Evolutionary conservation across 2,888 invertebrate genomes (phyloP), one percentile per base, ranked within the genome.

Genomic region (Xylota segnis): DNA sequence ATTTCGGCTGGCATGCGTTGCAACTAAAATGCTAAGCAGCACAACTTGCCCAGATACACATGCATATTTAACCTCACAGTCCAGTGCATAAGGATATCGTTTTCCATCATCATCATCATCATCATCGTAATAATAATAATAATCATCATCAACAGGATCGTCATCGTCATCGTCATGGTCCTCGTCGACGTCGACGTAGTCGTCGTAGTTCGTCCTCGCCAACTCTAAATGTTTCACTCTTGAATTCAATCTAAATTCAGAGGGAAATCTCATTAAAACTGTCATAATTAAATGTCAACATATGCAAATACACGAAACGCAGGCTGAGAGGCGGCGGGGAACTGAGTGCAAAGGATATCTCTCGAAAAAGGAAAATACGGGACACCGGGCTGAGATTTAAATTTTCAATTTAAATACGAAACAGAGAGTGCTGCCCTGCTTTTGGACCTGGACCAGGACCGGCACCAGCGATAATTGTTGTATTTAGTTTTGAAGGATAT

Each of bases 251-350:
- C 76, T 77, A 81, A 77, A 84, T 87, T 87, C 78, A 88, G 83
- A 79, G 87, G 87, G 87, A 88, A 89, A 89, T 88, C 89, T 90
- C 87, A 89, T 90, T 90, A 89, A 89, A 88, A 89, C 88, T 88
- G 87, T 89, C 88, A 88, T 90, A 90, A 90, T 90, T 89, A 89
- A 89, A 89, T 89, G 89, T 88, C 89, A 89, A 89, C 89, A 89
- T 89, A 89, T 88, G 89, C 90, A 89, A 89, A 89, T 88, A 89
- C 82, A 88, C 88, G 88, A 88, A 77, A 76, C 82, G 59, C 78
- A 50, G 27, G 65, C 63, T 16, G 82, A 70, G 14, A n/a, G n/a
- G n/a, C n/a, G n/a, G n/a, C n/a, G 12, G 47, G 54, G 59, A 27
- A 72, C 58, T 40, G 47, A 56, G 68, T 75, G 74, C 74, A 78